Evolutionary conservation across 2,888 invertebrate species (phyloP).

Genomic region (Argynnis bischoffii): DNA sequence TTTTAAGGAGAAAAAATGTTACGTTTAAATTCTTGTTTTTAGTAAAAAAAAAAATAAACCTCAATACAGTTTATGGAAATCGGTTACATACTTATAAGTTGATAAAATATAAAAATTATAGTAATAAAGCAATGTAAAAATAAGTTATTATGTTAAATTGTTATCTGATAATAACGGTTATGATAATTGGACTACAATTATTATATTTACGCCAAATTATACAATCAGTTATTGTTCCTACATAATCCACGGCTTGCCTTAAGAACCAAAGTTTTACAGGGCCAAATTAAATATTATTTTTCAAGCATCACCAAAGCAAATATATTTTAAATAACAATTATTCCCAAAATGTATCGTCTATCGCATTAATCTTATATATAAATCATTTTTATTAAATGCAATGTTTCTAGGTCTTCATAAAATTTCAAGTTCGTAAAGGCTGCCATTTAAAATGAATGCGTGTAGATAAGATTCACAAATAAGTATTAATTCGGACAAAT

Average conservation of each 20-base stretch:
- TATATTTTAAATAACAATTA: conserved; percentile 34
- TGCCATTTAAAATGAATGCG: conserved; percentile 39
- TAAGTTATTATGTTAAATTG: not conserved
- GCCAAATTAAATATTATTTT: conserved; percentile 33
- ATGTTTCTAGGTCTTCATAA: conserved; percentile 18
- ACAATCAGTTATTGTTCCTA: conserved; percentile 31
- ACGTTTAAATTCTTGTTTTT: too few species aligned
- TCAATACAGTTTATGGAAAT: too few species aligned
- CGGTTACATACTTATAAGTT: too few species aligned
- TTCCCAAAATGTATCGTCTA: conserved; percentile 18
- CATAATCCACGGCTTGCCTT: conserved; percentile 36
- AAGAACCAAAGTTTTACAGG: conserved; percentile 38
- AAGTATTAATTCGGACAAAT: conserved; percentile 42
- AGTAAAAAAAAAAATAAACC: too few species aligned
- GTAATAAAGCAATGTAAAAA: not conserved
- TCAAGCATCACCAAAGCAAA: conserved; percentile 29
- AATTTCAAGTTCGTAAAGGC: conserved; percentile 33
- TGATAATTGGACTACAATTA: not conserved
- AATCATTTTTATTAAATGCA: conserved; percentile 5
- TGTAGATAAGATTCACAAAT: conserved; percentile 30
- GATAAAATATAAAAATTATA: too few species aligned
- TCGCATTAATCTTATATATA: conserved; percentile 15
- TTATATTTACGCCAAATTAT: not conserved
- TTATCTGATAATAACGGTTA: not conserved
- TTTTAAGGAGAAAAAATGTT: too few species aligned